These are phyloP conservation scores for Ophonus ardosiacus DNA, from an alignment of 2,888 invertebrate genomes.

Conservation along the genomic window DNA sequence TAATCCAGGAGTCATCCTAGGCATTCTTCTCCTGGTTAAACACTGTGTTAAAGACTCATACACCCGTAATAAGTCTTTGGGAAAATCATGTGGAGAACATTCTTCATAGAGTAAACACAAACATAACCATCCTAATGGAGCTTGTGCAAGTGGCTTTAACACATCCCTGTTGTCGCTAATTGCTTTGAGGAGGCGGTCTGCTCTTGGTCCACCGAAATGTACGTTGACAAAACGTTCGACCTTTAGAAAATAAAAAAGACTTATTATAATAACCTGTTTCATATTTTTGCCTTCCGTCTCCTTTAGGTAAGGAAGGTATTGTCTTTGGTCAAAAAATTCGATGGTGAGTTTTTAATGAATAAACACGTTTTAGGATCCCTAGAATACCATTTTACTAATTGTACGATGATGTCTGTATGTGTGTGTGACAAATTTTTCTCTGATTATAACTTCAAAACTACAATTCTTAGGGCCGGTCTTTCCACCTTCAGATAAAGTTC, in stretches of 20 bases:
- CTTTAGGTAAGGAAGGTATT: too few species aligned
- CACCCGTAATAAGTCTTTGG: slow-evolving; percentile 72
- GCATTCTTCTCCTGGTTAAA: slow-evolving; percentile 70
- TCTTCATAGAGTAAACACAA: slow-evolving; percentile 78
- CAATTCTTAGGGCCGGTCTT: too few species aligned
- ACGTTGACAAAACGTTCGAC: slow-evolving; percentile 75
- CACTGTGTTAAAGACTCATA: slow-evolving; percentile 73
- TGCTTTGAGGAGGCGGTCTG: slow-evolving; percentile 74
- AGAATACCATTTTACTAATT: too few species aligned
- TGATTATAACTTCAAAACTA: too few species aligned
- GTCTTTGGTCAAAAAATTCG: too few species aligned
- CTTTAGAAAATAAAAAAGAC: neutral
- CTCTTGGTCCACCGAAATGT: slow-evolving; percentile 76
- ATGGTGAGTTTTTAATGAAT: too few species aligned
- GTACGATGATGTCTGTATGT: too few species aligned
- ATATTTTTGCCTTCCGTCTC: too few species aligned
- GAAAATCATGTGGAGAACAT: slow-evolving; percentile 69
- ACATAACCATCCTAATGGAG: slow-evolving; percentile 78
- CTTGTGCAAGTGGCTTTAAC: slow-evolving; percentile 75
- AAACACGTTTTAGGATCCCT: too few species aligned
- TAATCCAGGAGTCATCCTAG: slow-evolving; percentile 72
- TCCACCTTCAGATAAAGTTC: too few species aligned
- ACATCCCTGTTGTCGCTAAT: slow-evolving; percentile 74
- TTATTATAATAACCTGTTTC: neutral
- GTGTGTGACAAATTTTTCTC: too few species aligned